Conservation (phyloP, 2,113 vertebrate genomes). For the Prunella fulvescens region DNA sequence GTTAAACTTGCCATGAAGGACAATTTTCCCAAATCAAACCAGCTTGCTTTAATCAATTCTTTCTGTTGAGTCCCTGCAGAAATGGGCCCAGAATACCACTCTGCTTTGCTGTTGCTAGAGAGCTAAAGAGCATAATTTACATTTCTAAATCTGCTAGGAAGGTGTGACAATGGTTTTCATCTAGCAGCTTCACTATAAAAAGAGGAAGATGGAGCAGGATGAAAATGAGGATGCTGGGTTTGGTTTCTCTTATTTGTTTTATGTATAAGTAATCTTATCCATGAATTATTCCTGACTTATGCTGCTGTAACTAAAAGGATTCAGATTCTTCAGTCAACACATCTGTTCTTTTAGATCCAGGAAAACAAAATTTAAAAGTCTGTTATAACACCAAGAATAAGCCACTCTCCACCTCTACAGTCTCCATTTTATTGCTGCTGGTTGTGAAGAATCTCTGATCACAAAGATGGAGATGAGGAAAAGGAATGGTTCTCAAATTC, state of each 20-base stretch:
- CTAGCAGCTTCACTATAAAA: neutral
- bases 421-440: slow-evolving; percentile 57
- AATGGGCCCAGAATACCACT: neutral
- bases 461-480: neutral
- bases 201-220: neutral
- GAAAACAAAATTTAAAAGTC: neutral
- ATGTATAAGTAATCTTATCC: neutral
- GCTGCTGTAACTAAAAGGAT: neutral
- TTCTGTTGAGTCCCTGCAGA: neutral
- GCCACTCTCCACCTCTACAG: neutral
- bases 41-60: neutral
- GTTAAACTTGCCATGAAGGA: neutral
- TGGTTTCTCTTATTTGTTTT: neutral
- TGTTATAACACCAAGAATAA: neutral
- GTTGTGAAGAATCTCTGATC: neutral
- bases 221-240: neutral
- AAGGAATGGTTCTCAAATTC: neutral
- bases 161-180: neutral
- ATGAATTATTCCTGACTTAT: neutral
- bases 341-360: neutral
- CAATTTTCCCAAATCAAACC: neutral
- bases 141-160: neutral
- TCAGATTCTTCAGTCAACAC: neutral
- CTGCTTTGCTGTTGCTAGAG: neutral
- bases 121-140: neutral